Percentiles rank a stretch among this genome's conserved stretches.
Conservation (phyloP, 2,797 vertebrate genomes). For the Xyrichtys novacula region DNA sequence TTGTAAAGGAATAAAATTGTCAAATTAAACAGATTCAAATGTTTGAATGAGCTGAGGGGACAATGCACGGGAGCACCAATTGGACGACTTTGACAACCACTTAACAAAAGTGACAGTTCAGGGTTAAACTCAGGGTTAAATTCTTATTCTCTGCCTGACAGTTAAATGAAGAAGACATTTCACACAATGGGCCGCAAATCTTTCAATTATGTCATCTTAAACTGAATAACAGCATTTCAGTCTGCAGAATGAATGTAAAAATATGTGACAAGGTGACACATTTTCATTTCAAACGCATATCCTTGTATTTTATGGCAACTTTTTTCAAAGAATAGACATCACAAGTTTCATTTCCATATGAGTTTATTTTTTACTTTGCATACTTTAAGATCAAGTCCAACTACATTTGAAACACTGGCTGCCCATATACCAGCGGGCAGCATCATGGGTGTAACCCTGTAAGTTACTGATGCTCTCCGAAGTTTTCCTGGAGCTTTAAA, state of each 20-base stretch:
- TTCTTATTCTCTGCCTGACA: not conserved
- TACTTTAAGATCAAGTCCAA: not conserved
- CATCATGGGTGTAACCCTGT: slow-evolving; percentile 12
- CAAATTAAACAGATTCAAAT: slow-evolving; percentile 9
- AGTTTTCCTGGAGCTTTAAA: slow-evolving; percentile 38
- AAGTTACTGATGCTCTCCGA: slow-evolving; percentile 6
- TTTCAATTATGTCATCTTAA: slow-evolving; percentile 1
- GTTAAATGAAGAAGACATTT: slow-evolving; percentile 4
- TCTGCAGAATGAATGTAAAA: slow-evolving; percentile 7
- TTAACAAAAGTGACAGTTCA: not conserved
- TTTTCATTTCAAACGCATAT: not conserved
- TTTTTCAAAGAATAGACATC: not conserved
- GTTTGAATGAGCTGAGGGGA: not conserved
- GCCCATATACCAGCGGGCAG: slow-evolving; percentile 7
- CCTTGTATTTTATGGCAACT: not conserved
- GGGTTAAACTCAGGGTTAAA: slow-evolving; percentile 11
- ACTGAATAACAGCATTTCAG: not conserved
- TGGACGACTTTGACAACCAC: slow-evolving; percentile 35
- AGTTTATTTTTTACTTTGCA: too few species aligned
- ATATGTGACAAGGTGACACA: not conserved
- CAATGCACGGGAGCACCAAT: not conserved
- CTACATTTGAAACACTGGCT: not conserved
- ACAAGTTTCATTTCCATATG: not conserved
- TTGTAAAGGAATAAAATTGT: not conserved
- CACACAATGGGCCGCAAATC: not conserved